Conservation (phyloP, 2,888 invertebrate genomes). For the Thysanoteuthis rhombus region DNA sequence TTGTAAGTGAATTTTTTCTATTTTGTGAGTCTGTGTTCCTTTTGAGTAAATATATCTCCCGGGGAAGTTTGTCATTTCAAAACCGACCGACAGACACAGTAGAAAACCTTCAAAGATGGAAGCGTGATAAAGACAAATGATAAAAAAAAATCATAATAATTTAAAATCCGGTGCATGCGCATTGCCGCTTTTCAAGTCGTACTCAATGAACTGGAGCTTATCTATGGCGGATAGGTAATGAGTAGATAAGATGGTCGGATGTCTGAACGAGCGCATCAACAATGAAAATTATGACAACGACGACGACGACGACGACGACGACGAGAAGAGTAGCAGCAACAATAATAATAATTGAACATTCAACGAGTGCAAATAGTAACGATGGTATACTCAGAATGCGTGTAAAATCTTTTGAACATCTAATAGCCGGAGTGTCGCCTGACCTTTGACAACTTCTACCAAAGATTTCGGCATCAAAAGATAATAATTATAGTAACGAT, state of each 20-base stretch:
- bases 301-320: neutral
- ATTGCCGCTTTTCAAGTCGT: neutral
- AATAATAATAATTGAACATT: no score
- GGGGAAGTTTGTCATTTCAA: neutral
- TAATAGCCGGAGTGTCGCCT: no score
- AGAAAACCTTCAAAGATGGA: neutral
- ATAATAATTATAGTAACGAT: no score
- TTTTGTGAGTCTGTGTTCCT: neutral
- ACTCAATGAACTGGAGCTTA: neutral
- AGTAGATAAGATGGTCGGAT: neutral
- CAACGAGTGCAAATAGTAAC: no score
- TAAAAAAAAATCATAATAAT: neutral
- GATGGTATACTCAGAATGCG: no score
- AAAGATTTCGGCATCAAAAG: no score
- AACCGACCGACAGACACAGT: slow-evolving; percentile 12
- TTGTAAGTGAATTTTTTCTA: neutral
- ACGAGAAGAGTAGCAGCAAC: no score
- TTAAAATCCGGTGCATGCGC: neutral
- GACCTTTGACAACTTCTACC: no score
- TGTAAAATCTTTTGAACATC: no score
- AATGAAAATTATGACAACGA: neutral
- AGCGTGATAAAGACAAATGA: neutral
- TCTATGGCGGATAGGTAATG: neutral
- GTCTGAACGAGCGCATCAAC: neutral
- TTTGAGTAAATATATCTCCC: neutral